Conservation (phyloP, 1,140 invertebrate genomes). For the Physella acuta region DNA sequence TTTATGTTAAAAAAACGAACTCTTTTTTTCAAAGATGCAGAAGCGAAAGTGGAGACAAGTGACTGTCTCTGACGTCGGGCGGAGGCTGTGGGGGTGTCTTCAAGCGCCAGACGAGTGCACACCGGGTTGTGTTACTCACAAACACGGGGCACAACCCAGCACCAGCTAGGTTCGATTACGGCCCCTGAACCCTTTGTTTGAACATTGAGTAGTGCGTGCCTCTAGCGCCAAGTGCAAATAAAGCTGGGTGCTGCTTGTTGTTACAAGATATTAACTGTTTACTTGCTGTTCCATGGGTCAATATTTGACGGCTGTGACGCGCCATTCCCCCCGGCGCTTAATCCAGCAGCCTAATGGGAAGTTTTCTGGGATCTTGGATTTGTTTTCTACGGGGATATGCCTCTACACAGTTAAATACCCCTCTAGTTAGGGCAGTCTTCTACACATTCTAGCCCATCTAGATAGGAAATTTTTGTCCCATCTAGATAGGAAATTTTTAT, state of each 20-base stretch:
- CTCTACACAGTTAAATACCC: too few species aligned
- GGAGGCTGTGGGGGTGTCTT: too few species aligned
- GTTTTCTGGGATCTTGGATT: too few species aligned
- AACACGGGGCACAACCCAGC: not conserved
- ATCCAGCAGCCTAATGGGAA: conserved; percentile 9
- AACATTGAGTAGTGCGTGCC: not conserved
- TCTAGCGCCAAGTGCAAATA: conserved; percentile 9
- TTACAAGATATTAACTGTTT: conserved; percentile 26
- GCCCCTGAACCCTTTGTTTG: conserved; percentile 8
- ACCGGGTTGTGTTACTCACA: not conserved
- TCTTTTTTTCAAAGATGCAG: too few species aligned
- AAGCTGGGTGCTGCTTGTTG: conserved; percentile 4
- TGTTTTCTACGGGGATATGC: too few species aligned
- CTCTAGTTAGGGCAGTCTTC: too few species aligned
- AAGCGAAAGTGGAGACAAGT: too few species aligned
- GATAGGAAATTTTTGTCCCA: too few species aligned
- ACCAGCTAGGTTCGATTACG: not conserved
- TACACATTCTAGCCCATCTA: too few species aligned
- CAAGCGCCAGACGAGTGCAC: not conserved
- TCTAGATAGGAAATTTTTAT: too few species aligned
- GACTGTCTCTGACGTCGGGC: too few species aligned
- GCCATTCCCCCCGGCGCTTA: conserved; percentile 11
- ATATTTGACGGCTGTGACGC: conserved; percentile 21
- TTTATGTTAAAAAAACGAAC: too few species aligned
- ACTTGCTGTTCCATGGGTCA: conserved; percentile 12